Evolutionary conservation across 2,888 invertebrate genomes (phyloP).

Genomic region (Pediacus dermestoides): DNA sequence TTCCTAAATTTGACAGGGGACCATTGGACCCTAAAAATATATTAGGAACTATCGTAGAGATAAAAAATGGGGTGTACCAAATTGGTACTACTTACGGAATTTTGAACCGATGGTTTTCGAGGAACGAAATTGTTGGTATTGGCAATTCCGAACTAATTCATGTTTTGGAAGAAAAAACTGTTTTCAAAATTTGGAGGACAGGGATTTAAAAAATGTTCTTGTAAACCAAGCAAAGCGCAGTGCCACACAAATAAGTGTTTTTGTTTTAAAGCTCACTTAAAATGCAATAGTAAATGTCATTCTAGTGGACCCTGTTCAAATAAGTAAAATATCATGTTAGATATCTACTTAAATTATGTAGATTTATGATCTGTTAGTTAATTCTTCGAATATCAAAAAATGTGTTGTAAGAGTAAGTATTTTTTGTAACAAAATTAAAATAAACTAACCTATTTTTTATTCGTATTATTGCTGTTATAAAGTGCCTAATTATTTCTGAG

Average conservation of each 20-base stretch:
- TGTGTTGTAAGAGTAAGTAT: no score
- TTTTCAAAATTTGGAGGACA: constrained; percentile 10
- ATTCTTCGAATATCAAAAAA: no score
- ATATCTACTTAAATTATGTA: no score
- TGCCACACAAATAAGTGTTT: constrained; percentile 4
- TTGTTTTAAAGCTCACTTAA: constrained; percentile 1
- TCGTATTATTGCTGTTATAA: no score
- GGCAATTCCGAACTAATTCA: constrained; percentile 8
- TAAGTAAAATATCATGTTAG: no score
- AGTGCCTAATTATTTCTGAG: no score
- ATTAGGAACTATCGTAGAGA: constrained; percentile 17
- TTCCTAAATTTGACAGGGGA: constrained; percentile 15
- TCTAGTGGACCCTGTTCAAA: no score
- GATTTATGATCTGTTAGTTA: no score
- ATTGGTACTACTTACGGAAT: constrained; percentile 13
- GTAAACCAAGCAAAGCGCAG: constrained; percentile 11
- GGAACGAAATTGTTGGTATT: constrained; percentile 8
- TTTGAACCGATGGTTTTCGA: constrained; percentile 16
- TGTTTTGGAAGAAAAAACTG: constrained; percentile 3
- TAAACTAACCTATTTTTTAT: no score
- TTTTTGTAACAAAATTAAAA: no score
- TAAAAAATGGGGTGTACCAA: constrained; percentile 14
- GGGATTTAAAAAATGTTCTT: constrained; percentile 12
- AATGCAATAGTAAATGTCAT: constrained; percentile 1
- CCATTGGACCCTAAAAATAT: constrained; percentile 19